Evolutionary conservation across 2,888 invertebrate species (phyloP).

Genomic region (Pristionchus exspectatus): DNA sequence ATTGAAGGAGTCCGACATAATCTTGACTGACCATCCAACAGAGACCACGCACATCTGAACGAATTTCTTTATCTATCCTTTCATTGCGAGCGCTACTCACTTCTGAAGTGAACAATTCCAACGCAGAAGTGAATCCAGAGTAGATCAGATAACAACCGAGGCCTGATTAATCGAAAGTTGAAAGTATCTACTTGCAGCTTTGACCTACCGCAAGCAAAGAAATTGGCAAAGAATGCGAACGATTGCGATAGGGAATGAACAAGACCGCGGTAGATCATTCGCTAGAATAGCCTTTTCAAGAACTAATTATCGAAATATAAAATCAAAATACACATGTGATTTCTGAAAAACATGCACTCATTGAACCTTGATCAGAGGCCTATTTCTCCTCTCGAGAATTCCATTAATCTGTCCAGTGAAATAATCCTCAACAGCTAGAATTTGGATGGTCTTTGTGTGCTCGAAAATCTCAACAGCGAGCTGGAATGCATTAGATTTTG

Average conservation of each 20-base stretch:
- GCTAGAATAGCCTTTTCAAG: background rate
- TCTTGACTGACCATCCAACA: conserved; percentile 29
- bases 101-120: conserved; percentile 31
- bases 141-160: conserved; percentile 44
- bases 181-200: background rate
- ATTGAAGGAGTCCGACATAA: conserved; percentile 46
- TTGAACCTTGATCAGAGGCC: background rate
- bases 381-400: conserved; percentile 14
- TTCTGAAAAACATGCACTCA: background rate
- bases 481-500: background rate
- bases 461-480: conserved; percentile 27
- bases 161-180: background rate
- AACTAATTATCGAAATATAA: background rate
- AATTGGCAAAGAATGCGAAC: conserved; percentile 30
- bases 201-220: background rate
- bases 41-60: conserved; percentile 7
- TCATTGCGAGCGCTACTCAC: background rate
- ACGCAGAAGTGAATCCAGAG: background rate
- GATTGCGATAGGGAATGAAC: conserved; percentile 36
- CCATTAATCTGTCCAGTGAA: background rate
- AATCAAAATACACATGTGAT: background rate
- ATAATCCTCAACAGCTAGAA: background rate
- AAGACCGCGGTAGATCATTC: conserved; percentile 26
- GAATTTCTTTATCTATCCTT: background rate
- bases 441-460: conserved; percentile 29